Conservation (phyloP, 1,140 invertebrate species). For the Solen grandis region DNA sequence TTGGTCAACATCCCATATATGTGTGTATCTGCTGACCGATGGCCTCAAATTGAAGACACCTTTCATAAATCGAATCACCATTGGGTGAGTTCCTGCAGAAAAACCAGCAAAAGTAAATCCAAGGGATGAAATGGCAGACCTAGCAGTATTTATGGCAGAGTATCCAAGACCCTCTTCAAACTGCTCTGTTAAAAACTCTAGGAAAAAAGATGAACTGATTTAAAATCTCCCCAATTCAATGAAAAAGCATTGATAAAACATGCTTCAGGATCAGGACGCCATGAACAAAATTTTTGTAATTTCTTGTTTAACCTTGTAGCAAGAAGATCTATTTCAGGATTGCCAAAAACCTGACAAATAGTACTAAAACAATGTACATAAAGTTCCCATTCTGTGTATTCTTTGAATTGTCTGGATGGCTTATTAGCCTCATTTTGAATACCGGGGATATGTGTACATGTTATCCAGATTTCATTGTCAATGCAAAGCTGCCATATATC, state of each 20-base stretch:
- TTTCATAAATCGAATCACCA: not conserved
- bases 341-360: slow-evolving; percentile 23
- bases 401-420: slow-evolving; percentile 14
- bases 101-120: not conserved
- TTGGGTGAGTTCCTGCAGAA: not conserved
- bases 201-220: too few species aligned
- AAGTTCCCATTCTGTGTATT: slow-evolving; percentile 18
- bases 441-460: slow-evolving; percentile 11
- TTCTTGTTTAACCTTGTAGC: slow-evolving; percentile 40
- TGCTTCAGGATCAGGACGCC: slow-evolving; percentile 31
- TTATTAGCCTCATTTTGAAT: slow-evolving; percentile 15
- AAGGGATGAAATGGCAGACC: not conserved
- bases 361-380: slow-evolving; percentile 10
- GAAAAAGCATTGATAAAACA: slow-evolving; percentile 45
- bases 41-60: slow-evolving; percentile 1
- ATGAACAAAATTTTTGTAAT: slow-evolving; percentile 10
- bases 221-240: slow-evolving; percentile 5
- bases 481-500: slow-evolving; percentile 29
- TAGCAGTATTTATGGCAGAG: not conserved
- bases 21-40: not conserved
- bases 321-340: slow-evolving; percentile 41
- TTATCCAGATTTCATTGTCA: slow-evolving; percentile 18
- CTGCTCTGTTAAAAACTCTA: slow-evolving; percentile 39
- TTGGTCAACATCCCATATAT: not conserved
- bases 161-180: slow-evolving; percentile 24